Base-by-base conservation (phyloP, 2,888 invertebrate species). In the Sepioteuthis lessoniana region DNA sequence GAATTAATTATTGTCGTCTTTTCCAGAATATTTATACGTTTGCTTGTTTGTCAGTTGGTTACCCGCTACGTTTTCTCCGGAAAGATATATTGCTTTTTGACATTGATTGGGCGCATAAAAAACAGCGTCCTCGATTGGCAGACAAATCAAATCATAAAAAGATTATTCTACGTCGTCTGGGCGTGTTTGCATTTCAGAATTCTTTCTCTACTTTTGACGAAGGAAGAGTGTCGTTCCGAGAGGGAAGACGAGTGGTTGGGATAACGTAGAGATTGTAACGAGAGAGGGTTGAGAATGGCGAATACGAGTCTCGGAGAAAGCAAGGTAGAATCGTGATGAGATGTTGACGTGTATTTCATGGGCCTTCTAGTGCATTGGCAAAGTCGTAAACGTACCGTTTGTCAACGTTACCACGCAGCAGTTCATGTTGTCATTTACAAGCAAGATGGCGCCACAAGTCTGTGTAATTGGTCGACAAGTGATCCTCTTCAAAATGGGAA, bases 81-180 rank as follows among this genome's bases (percentile, higher is more conserved):
- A n/a, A 76, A 76, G 76, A 76, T 76, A 76, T 76, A 76, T 76
- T 76, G 76, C 76, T 76, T 76, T 76, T 35, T 76, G 76, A 76
- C 76, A 76, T 76, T 35, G 76, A 76, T 76, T 76, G 76, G 16
- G 13, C 2, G n/a, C 35, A 35, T 35, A 55, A 76, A 76, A 76
- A 76, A n/a, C 76, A 76, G 76, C n/a, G 76, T 76, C 76, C n/a
- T 35, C n/a, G 76, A 76, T 35, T 35, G n/a, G n/a, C 35, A 76
- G 76, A 76, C 76, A 76, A 35, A 35, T 76, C 76, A n/a, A 76
- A 76, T n/a, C 76, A 16, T 76, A 76, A 76, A 76, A 76, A n/a
- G 55, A 28, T 25, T 25, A n/a, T 76, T 19, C 10, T n/a, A n/a
- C n/a, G n/a, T n/a, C n/a, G 76, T 76, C 76, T 76, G 10, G 76